A percentile compares a stretch with the other conserved stretches of the same genome.
These are phyloP conservation scores for Eidolon dupreanum DNA, from an alignment of 2,797 vertebrate genomes.

Conservation along the genomic window DNA sequence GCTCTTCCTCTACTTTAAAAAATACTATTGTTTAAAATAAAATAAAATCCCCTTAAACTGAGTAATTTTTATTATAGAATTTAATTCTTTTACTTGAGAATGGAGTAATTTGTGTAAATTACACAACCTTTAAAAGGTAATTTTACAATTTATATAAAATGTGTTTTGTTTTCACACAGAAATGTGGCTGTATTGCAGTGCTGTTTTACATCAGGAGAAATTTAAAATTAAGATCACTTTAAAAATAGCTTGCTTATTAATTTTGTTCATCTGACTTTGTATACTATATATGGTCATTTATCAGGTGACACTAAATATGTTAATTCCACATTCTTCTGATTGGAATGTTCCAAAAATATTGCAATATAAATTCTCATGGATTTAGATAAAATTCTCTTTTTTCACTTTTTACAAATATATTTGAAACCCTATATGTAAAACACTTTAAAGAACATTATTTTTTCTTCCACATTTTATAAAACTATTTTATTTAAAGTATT, in stretches of 20 bases:
- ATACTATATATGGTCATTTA: not conserved
- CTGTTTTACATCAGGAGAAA: not conserved
- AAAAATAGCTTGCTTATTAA: not conserved
- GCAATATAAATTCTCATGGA: not conserved
- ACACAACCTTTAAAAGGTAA: not conserved
- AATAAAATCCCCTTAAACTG: not conserved
- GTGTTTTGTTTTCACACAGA: not conserved
- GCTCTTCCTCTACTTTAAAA: not conserved
- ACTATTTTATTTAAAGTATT: not conserved
- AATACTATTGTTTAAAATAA: not conserved
- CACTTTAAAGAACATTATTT: not conserved
- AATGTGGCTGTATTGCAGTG: not conserved
- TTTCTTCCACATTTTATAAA: not conserved
- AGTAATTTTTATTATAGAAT: not conserved
- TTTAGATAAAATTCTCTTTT: not conserved
- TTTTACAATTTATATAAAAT: not conserved
- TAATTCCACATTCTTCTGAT: not conserved
- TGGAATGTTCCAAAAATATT: not conserved
- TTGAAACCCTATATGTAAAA: not conserved
- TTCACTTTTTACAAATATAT: not conserved
- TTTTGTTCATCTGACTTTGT: conserved; percentile 13
- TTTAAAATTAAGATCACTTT: conserved; percentile 18
- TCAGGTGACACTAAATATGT: not conserved
- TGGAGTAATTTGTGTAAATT: not conserved
- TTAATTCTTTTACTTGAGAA: conserved; percentile 4